Evolutionary conservation across 1,140 invertebrate species (phyloP).

Genomic region (Orchesella cincta): DNA sequence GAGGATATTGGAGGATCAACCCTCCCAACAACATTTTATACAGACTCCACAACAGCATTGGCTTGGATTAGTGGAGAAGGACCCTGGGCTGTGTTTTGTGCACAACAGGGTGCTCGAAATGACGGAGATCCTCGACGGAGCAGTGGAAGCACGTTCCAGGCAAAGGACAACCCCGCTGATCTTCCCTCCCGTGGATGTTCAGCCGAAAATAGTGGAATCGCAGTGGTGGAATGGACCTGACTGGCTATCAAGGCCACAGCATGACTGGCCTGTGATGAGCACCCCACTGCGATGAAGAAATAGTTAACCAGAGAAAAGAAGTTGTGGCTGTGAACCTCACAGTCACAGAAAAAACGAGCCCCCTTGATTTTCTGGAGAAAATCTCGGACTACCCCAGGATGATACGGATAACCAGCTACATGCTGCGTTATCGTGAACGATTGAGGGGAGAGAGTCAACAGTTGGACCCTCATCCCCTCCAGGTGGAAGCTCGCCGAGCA

Average conservation of each 20-base stretch:
- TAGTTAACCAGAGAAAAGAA: background rate
- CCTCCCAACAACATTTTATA: no score
- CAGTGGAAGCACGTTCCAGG: background rate
- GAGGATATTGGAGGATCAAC: background rate
- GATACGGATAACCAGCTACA: background rate
- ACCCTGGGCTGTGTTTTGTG: slow-evolving; percentile 44
- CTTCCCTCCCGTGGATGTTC: background rate
- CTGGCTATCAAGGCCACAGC: background rate
- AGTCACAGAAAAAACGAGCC: background rate
- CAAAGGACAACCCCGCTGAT: background rate
- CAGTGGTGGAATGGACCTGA: background rate
- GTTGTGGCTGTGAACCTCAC: background rate
- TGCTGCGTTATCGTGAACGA: no score
- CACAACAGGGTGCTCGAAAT: slow-evolving; percentile 47
- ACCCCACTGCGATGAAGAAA: background rate
- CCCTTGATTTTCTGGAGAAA: background rate
- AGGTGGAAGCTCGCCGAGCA: no score
- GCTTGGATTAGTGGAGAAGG: slow-evolving; percentile 25
- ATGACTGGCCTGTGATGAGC: background rate
- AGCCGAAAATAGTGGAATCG: background rate
- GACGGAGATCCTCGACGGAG: background rate
- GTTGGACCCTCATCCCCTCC: no score
- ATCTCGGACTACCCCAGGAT: background rate
- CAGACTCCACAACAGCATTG: no score
- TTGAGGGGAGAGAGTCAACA: no score